phyloP scores from a whole-genome alignment of 2,888 invertebrate genomes.

The Teleogryllus oceanicus region DNA sequence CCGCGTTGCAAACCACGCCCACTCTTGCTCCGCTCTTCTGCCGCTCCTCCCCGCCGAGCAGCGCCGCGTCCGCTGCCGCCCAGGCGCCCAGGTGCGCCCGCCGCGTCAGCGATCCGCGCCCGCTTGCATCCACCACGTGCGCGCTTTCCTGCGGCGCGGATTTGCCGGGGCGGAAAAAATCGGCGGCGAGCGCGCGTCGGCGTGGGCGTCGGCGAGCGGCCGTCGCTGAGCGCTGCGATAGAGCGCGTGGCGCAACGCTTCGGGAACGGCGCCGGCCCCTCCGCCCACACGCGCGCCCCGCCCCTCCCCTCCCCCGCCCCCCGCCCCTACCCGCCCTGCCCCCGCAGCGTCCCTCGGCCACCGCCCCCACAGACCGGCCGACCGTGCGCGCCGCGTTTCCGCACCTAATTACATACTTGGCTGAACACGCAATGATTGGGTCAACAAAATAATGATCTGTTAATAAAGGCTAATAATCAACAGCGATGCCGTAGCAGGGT shows the following conservation, averaged over 20 bases:
- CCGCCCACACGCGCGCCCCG: not conserved
- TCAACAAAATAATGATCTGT: conserved; percentile 18
- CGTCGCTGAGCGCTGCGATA: too few species aligned
- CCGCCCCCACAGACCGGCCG: not conserved
- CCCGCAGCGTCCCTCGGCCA: not conserved
- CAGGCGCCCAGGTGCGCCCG: too few species aligned
- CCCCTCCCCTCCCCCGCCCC: not conserved
- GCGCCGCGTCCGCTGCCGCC: too few species aligned
- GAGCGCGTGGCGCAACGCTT: not conserved
- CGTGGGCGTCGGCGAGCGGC: too few species aligned
- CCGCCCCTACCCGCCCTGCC: not conserved
- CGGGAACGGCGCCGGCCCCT: not conserved
- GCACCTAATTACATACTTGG: conserved; percentile 18
- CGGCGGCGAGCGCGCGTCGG: too few species aligned
- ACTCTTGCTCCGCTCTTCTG: too few species aligned
- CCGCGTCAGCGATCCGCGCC: too few species aligned
- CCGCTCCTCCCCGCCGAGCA: too few species aligned
- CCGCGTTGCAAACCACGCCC: too few species aligned
- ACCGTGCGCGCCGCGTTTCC: not conserved
- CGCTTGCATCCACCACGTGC: too few species aligned
- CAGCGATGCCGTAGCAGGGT: conserved; percentile 5
- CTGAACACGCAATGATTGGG: conserved; percentile 9
- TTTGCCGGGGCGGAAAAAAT: too few species aligned
- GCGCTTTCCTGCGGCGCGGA: too few species aligned
- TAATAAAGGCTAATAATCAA: conserved; percentile 18